Evolutionary conservation across 2,888 invertebrate species (phyloP).

Genomic region (Drosophila colorata): DNA sequence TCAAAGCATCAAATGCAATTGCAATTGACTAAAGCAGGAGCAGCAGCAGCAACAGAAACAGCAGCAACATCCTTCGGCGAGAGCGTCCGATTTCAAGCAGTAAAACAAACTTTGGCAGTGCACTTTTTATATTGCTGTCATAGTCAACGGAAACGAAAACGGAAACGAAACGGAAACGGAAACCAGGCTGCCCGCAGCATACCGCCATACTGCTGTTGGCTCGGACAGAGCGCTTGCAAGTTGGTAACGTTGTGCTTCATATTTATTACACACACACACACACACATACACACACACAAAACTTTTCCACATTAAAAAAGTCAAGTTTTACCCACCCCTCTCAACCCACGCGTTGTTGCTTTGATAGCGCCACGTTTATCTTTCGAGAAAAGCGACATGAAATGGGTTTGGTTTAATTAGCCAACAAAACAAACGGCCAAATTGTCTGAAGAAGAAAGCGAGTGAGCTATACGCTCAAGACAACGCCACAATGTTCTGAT

Average conservation of each 20-base stretch:
- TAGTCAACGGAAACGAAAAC: conserved; percentile 56
- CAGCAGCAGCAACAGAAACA: not conserved
- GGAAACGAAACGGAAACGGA: conserved; percentile 51
- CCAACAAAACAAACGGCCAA: conserved; percentile 68
- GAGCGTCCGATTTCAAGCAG: conserved; percentile 51
- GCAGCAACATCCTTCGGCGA: conserved; percentile 32
- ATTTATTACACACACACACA: conserved; percentile 62
- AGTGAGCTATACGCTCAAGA: conserved; percentile 17
- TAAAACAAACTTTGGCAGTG: conserved; percentile 62
- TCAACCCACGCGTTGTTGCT: conserved; percentile 25
- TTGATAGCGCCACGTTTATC: conserved; percentile 54
- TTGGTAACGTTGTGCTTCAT: conserved; percentile 65
- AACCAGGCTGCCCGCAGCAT: conserved; percentile 55
- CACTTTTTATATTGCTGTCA: conserved; percentile 62
- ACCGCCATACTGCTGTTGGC: conserved; percentile 23
- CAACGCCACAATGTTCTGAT: conserved; percentile 38
- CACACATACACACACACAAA: conserved; percentile 33
- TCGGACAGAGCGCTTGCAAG: conserved; percentile 46
- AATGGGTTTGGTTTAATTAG: conserved; percentile 80
- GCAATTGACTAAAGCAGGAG: conserved; percentile 50
- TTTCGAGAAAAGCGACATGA: conserved; percentile 58
- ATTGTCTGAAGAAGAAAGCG: conserved; percentile 36
- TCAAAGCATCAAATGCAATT: conserved; percentile 57
- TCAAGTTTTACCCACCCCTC: conserved; percentile 45
- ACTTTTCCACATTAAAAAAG: conserved; percentile 70